Conservation (phyloP, 92 coral and sea anemone genomes). For the Siderastrea siderea region DNA sequence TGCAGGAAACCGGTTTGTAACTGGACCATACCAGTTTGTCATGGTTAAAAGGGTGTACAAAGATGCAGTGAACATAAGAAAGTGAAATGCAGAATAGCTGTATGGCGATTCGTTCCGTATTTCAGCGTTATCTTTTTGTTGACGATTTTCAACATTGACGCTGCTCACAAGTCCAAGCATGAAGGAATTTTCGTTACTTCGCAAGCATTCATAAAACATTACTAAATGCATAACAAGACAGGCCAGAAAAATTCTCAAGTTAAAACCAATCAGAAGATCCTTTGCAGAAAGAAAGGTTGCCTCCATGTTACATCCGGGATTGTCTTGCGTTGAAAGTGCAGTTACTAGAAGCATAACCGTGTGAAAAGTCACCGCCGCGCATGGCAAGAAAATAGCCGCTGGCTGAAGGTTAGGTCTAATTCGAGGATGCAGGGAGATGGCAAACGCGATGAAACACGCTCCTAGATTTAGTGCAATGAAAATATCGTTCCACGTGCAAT, state of each 20-base stretch:
- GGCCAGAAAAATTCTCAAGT: slow-evolving; percentile 26
- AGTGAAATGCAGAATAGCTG: slow-evolving; percentile 52
- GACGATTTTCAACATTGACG: neutral
- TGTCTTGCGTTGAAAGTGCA: slow-evolving; percentile 46
- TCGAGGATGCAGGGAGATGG: slow-evolving; percentile 44
- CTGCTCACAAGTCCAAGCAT: slow-evolving; percentile 16
- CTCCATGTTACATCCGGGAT: slow-evolving; percentile 44
- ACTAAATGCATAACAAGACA: slow-evolving; percentile 9
- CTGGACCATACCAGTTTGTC: slow-evolving; percentile 70
- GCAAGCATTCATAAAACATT: slow-evolving; percentile 33
- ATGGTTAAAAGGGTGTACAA: slow-evolving; percentile 51
- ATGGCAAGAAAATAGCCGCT: slow-evolving; percentile 55
- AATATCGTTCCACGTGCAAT: slow-evolving; percentile 58
- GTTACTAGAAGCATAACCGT: slow-evolving; percentile 29
- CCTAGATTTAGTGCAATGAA: slow-evolving; percentile 40
- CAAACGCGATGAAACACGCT: slow-evolving; percentile 50
- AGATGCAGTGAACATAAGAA: slow-evolving; percentile 45
- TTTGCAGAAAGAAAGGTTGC: slow-evolving; percentile 26
- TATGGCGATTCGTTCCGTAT: neutral
- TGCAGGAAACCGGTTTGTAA: neutral
- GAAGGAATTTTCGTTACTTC: slow-evolving; percentile 11
- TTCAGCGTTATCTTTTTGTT: neutral
- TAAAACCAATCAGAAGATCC: slow-evolving; percentile 31
- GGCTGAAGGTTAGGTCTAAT: slow-evolving; percentile 50
- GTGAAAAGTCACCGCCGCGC: slow-evolving; percentile 35